Evolutionary conservation across 2,888 invertebrate genomes (phyloP), one percentile per base, ranked within the genome.

Genomic region (Falcaria lacertinaria): DNA sequence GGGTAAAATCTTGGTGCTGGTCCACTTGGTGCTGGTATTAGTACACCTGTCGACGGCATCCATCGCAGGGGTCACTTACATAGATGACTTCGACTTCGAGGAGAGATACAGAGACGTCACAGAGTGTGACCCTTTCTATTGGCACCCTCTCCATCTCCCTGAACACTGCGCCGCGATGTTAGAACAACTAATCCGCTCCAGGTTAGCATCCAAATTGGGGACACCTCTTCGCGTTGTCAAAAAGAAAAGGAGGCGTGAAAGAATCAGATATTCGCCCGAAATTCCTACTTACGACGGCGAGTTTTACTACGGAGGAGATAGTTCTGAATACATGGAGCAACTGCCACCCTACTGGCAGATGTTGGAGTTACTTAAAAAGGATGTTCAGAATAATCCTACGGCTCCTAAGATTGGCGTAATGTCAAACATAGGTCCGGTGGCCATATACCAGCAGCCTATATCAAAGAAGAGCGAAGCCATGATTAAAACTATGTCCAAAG

Each of bases 71-170:
- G 64, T 86, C 15, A 83, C 88, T 0, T 87, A 85, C 51, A 78
- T 60, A 70, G 87, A 87, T 16, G 28, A 83, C 41, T 80, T 80
- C 35, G 76, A 82, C 49, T 82, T 86, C 33, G 78, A 79, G 44
- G 60, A 76, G 32, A 64, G 81, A 43, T 85, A 81, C 48, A 64
- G 68, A 44, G 59, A 84, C 33, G 54, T 71, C 4, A 58, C 79
- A 39, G 82, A 85, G 58, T 87, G 87, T 45, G 76, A 87, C 47
- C 86, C 87, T 1, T 61, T 80, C 33, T 71, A 83, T 52, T 87
- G 80, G 80, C 79, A 87, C 46, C 88, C 87, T 0, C 54, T 88
- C 7, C 86, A 85, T 60, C 50, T 87, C 36, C 86, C 87, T 0
- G 73, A 74, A 22, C 52, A 78, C 35, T 87, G 86, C 48, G 61